phyloP scores from a whole-genome alignment of 2,113 vertebrate genomes.

The Tamias sibiricus region DNA sequence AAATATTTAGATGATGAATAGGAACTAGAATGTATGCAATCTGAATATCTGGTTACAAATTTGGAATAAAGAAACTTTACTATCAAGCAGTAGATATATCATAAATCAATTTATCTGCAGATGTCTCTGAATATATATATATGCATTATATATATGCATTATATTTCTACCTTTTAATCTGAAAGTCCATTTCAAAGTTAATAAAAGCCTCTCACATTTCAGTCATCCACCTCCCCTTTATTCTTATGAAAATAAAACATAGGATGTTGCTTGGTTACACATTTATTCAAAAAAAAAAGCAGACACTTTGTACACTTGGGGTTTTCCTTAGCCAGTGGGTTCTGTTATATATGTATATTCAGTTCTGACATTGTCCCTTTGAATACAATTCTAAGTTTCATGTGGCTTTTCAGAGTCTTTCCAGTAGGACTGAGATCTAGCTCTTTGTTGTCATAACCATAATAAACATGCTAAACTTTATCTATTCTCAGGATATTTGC shows the following conservation, averaged over 20 bases:
- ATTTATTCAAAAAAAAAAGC: neutral
- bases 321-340: neutral
- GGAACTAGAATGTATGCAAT: neutral
- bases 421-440: neutral
- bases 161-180: neutral
- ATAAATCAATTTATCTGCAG: neutral
- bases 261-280: neutral
- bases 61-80: neutral
- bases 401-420: neutral
- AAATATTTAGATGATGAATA: neutral
- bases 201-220: neutral
- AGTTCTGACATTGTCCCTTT: neutral
- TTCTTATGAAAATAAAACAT: neutral
- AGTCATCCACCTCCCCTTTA: neutral
- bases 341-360: neutral
- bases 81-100: neutral
- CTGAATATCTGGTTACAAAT: neutral
- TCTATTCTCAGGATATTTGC: neutral
- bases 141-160: neutral
- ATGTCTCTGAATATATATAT: neutral
- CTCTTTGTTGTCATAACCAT: neutral
- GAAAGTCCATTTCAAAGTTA: conserved; percentile 4
- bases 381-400: neutral
- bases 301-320: neutral
- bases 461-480: neutral